These are phyloP conservation scores for Zapornia atra DNA, from an alignment of 2,113 vertebrate genomes.

Conservation along the genomic window DNA sequence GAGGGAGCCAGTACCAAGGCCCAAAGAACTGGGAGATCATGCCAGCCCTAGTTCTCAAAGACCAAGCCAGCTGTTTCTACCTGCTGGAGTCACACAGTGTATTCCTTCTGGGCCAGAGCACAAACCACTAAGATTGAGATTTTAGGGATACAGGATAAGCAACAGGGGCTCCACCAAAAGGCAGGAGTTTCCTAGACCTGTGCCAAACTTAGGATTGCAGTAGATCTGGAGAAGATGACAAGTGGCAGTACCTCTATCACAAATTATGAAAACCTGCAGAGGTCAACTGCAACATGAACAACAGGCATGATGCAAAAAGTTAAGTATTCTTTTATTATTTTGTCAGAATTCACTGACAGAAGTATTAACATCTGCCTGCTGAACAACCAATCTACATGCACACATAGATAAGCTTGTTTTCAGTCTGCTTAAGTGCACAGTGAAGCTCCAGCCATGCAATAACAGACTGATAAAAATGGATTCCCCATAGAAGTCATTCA, in stretches of 20 bases:
- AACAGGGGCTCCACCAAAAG: not conserved
- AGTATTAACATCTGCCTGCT: not conserved
- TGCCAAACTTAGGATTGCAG: not conserved
- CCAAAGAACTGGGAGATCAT: not conserved
- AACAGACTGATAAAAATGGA: not conserved
- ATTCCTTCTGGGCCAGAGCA: not conserved
- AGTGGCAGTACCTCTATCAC: not conserved
- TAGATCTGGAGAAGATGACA: not conserved
- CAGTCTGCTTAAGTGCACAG: not conserved
- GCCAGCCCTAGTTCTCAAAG: not conserved
- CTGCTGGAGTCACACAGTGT: no score
- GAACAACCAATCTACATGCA: not conserved
- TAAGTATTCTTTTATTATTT: not conserved
- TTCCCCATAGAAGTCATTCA: not conserved
- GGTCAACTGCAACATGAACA: not conserved
- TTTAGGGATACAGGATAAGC: not conserved
- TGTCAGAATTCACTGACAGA: not conserved
- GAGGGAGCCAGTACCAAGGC: not conserved
- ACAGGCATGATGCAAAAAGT: not conserved
- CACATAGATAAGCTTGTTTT: not conserved
- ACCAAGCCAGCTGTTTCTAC: not conserved
- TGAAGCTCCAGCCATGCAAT: not conserved
- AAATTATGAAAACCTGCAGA: not conserved
- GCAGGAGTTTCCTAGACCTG: not conserved
- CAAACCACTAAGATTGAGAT: not conserved